phyloP scores from a whole-genome alignment of 1,140 invertebrate genomes.

The Lepidurus packardi region DNA sequence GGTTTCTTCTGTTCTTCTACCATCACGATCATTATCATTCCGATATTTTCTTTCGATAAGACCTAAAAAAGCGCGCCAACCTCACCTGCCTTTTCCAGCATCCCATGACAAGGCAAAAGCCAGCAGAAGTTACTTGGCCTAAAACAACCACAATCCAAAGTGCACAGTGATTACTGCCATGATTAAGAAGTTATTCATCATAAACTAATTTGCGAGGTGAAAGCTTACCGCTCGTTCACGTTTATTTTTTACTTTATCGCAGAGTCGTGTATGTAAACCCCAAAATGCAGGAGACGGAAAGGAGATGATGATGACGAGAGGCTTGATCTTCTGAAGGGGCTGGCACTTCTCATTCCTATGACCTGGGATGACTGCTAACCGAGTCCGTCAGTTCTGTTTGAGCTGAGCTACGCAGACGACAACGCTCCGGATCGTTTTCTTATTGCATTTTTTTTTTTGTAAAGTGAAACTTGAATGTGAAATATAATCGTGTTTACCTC shows the following conservation, averaged over 20 bases:
- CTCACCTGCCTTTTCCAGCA: neutral
- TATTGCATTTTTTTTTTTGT: neutral
- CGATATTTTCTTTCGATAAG: neutral
- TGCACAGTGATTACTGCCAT: neutral
- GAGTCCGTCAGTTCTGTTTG: conserved; percentile 14
- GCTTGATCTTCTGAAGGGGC: conserved; percentile 5
- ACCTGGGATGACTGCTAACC: conserved; percentile 21
- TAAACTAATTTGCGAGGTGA: neutral
- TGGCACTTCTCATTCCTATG: conserved; percentile 10
- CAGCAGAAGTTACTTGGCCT: neutral
- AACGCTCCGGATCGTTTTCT: neutral
- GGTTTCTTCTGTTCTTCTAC: conserved; percentile 11
- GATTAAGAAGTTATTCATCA: conserved; percentile 16
- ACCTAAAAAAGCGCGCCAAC: neutral
- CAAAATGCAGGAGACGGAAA: neutral
- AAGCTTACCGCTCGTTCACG: neutral
- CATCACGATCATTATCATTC: conserved; percentile 5
- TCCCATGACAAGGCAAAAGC: neutral
- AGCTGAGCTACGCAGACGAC: neutral
- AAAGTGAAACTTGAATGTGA: neutral
- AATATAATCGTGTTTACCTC: too few species aligned
- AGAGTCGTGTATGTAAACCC: conserved; percentile 3
- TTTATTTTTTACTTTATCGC: neutral
- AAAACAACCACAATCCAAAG: neutral
- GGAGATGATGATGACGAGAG: neutral